A percentile compares a stretch with the other conserved stretches of the same genome.
Conservation (phyloP, 64 coral and sea anemone species). For the Stylophora pistillata region DNA sequence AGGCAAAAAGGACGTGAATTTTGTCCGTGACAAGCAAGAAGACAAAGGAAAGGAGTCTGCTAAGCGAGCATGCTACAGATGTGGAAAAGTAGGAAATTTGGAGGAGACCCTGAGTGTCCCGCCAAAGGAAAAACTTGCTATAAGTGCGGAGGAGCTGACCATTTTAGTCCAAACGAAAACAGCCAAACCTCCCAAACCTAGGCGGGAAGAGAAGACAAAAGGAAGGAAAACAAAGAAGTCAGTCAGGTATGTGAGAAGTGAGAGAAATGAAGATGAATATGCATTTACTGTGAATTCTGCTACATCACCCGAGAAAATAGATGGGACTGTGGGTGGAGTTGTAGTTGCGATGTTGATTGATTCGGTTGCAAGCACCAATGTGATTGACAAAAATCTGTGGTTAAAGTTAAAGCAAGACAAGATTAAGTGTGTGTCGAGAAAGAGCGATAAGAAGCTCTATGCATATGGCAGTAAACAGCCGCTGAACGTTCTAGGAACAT, state of each 20-base stretch:
- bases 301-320: slow-evolving; percentile 6
- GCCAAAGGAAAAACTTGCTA: slow-evolving; percentile 45
- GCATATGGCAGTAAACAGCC: too few relatives aligned
- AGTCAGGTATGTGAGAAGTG: neutral
- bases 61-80: slow-evolving; percentile 19
- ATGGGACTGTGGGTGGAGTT: slow-evolving; percentile 59
- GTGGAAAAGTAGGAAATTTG: slow-evolving; percentile 39
- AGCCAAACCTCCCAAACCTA: too few relatives aligned
- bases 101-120: slow-evolving; percentile 53
- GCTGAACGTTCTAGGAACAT: too few relatives aligned
- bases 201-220: neutral
- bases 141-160: slow-evolving; percentile 43
- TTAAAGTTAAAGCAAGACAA: slow-evolving; percentile 27
- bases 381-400: slow-evolving; percentile 30
- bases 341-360: slow-evolving; percentile 32
- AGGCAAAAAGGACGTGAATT: neutral
- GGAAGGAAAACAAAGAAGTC: neutral
- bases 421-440: too few relatives aligned
- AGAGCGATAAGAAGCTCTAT: too few relatives aligned
- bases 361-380: slow-evolving; percentile 11
- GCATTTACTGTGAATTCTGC: slow-evolving; percentile 45
- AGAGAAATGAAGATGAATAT: slow-evolving; percentile 15
- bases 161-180: too few relatives aligned
- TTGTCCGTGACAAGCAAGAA: neutral
- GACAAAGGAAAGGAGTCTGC: neutral